Percentiles rank a stretch among this genome's conserved stretches.
Evolutionary conservation across 2,113 vertebrate species (phyloP).

Genomic region (Eidolon helvum): DNA sequence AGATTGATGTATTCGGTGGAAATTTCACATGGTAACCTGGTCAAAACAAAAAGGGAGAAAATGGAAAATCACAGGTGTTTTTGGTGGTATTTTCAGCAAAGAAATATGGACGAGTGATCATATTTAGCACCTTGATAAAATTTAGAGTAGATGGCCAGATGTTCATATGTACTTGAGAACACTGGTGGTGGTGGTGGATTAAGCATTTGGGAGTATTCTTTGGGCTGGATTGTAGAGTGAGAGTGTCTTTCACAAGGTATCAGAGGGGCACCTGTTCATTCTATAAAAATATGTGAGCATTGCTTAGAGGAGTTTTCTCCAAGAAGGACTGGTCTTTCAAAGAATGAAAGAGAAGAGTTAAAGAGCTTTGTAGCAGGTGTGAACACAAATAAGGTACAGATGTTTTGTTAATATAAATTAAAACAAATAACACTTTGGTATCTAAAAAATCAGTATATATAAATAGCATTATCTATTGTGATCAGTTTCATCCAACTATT

Average conservation of each 20-base stretch:
- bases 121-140: constrained; percentile 71
- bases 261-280: constrained; percentile 41
- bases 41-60: constrained; percentile 26
- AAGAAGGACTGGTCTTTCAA: constrained; percentile 53
- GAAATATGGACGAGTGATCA: constrained; percentile 52
- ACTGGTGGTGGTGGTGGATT: constrained; percentile 22
- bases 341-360: constrained; percentile 9
- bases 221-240: neutral
- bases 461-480: constrained; percentile 55
- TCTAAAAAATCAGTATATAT: constrained; percentile 57
- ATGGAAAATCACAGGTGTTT: constrained; percentile 28
- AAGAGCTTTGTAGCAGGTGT: constrained; percentile 54
- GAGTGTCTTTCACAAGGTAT: constrained; percentile 55
- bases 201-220: constrained; percentile 31
- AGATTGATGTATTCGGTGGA: constrained; percentile 18
- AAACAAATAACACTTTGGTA: constrained; percentile 53
- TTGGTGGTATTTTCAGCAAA: constrained; percentile 21
- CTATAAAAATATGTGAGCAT: neutral
- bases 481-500: neutral
- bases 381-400: constrained; percentile 48
- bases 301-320: constrained; percentile 30
- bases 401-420: constrained; percentile 51
- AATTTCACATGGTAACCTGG: constrained; percentile 31
- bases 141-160: constrained; percentile 51
- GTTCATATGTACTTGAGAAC: neutral